Evolutionary conservation across 2,888 invertebrate species (phyloP).

Genomic region (Limnephilus lunatus): DNA sequence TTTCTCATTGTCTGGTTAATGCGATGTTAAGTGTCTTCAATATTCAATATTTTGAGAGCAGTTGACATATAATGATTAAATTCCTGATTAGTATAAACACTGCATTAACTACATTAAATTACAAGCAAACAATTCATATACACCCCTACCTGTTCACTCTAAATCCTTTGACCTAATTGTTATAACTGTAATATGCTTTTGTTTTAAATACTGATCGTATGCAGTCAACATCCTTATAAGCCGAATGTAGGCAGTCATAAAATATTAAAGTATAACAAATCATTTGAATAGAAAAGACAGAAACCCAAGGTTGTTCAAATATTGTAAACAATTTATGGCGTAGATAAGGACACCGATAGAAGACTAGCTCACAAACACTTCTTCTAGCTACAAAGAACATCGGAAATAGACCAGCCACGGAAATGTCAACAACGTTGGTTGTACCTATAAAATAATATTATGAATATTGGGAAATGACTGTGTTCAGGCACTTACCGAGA

Average conservation of each 20-base stretch:
- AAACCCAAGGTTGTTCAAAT: not conserved
- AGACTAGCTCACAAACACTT: not conserved
- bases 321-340: not conserved
- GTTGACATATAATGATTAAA: not conserved
- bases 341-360: not conserved
- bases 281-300: not conserved
- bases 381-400: not conserved
- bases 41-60: not conserved
- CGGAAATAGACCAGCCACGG: not conserved
- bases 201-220: not conserved
- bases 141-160: not conserved
- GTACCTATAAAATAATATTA: not conserved
- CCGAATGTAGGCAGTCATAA: not conserved
- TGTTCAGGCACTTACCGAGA: constrained; percentile 40
- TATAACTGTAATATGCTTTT: not conserved
- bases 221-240: not conserved
- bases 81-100: not conserved
- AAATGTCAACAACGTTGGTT: not conserved
- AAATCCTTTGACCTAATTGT: not conserved
- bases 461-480: not conserved
- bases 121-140: not conserved
- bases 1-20: not conserved
- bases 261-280: not conserved
- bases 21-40: not conserved
- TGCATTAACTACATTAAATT: not conserved